phyloP scores from a whole-genome alignment of 92 coral and sea anemone genomes.

The Galaxea fascicularis region DNA sequence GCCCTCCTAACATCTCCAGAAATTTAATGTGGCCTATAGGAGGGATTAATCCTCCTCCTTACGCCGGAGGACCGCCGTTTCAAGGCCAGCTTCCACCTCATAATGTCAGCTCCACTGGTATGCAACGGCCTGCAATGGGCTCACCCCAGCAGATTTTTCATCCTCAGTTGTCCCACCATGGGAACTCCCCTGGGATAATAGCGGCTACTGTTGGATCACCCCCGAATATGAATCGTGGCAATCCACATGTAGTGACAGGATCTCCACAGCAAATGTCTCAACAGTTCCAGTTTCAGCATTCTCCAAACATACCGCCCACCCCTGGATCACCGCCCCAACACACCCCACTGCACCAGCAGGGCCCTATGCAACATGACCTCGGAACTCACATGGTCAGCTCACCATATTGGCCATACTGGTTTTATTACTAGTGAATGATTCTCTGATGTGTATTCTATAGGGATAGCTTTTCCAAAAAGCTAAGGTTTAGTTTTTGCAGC shows the following conservation, averaged over 20 bases:
- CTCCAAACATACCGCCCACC: constrained; percentile 4
- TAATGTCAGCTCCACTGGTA: background rate
- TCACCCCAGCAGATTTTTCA: background rate
- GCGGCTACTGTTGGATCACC: background rate
- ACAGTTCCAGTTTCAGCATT: constrained; percentile 12
- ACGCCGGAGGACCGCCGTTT: constrained; percentile 2
- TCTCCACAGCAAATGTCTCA: constrained; percentile 21
- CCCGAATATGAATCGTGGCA: constrained; percentile 1
- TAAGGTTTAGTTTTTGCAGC: background rate
- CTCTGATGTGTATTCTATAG: background rate
- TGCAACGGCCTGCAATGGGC: background rate
- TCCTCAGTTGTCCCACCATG: background rate
- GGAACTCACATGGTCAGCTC: constrained; percentile 83
- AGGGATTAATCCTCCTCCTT: constrained; percentile 5
- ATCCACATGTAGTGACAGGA: background rate
- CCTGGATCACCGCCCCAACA: constrained; percentile 35
- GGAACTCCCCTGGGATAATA: background rate
- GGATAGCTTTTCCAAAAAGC: constrained; percentile 23
- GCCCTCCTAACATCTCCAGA: constrained; percentile 40
- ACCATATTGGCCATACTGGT: constrained; percentile 55
- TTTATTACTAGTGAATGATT: constrained; percentile 11
- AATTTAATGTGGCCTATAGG: constrained; percentile 26
- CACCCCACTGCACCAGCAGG: constrained; percentile 21
- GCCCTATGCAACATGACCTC: constrained; percentile 29
- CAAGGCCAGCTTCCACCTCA: constrained; percentile 14